Base-by-base conservation (phyloP, 2,888 invertebrate species). In the Ganaspis brasiliensis region DNA sequence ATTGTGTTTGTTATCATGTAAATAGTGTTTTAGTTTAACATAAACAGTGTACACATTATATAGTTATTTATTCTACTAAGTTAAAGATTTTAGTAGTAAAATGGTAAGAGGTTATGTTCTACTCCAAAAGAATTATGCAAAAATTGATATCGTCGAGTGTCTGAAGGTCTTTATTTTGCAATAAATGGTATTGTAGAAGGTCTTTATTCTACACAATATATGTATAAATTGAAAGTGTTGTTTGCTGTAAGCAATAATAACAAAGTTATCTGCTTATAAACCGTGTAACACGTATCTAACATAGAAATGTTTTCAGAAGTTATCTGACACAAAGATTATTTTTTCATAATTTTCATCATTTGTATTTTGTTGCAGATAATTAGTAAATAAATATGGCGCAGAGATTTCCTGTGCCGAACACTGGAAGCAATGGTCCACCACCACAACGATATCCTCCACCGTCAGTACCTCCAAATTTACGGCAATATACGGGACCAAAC, bases 401-500 rank as follows among this genome's bases (percentile, higher is more conserved):
- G 86, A 91, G 94, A 75, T 94, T 94, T 91, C 93, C 93, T 76
- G 93, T 92, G 56, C 93, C 93, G 55, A 91, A 89, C 80, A 91
- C 93, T 83, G 93, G 92, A 76, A 93, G 93, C 75, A 92, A 92
- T 82, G 93, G 92, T 19, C 93, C 93, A 19, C 93, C 93, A 37
- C 93, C 93, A 40, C 94, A 93, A 82, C 92, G 94, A 67, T 94
- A 94, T 86, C 93, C 94, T 84, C 94, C 94, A 57, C 94, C 94
- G 24, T 93, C 94, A 72, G 94, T 95, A 71, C 92, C 92, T 71
- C 92, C 92, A 70, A 92, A 91, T 81, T 84, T 92, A 79, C 92
- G 96, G 21, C 95, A 95, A 67, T 96, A 96, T 90, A 93, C 95
- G 10, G 94, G 94, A 63, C 95, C 95, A 80, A 95, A 93, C 89